A percentile compares a stretch with the other conserved stretches of the same genome.
Evolutionary conservation across 2,113 vertebrate genomes (phyloP).

Genomic region (Corythoichthys intestinalis): DNA sequence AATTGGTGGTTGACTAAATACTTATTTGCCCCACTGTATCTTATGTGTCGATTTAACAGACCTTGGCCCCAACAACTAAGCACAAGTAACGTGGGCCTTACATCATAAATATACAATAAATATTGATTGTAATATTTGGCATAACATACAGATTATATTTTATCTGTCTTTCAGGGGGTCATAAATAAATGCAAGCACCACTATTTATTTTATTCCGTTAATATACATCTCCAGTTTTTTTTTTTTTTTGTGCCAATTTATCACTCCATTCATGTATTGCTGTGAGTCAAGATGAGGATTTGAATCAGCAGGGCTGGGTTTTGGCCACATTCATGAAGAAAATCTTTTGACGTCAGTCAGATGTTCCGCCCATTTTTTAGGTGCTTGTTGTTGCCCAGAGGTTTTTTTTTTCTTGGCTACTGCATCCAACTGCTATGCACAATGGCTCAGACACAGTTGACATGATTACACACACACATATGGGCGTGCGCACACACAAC

Average conservation of each 20-base stretch:
- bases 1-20: too few relatives aligned
- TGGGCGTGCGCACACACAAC: neutral
- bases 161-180: too few relatives aligned
- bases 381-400: slow-evolving; percentile 5
- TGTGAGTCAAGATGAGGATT: slow-evolving; percentile 5
- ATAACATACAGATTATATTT: too few relatives aligned
- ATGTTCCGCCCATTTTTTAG: slow-evolving; percentile 16
- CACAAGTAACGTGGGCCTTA: too few relatives aligned
- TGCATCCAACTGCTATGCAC: slow-evolving; percentile 13
- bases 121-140: too few relatives aligned
- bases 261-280: neutral
- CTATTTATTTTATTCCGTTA: too few relatives aligned
- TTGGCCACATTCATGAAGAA: neutral
- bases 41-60: too few relatives aligned
- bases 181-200: too few relatives aligned
- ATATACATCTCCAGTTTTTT: neutral
- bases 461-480: neutral
- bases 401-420: neutral
- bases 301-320: slow-evolving; percentile 3
- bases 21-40: too few relatives aligned
- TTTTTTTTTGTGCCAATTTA: neutral
- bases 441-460: slow-evolving; percentile 11
- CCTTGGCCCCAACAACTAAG: too few relatives aligned
- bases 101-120: too few relatives aligned
- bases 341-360: slow-evolving; percentile 4